These are phyloP conservation scores for Anguilla japonica DNA, from an alignment of 2,113 vertebrate genomes.

Conservation along the genomic window DNA sequence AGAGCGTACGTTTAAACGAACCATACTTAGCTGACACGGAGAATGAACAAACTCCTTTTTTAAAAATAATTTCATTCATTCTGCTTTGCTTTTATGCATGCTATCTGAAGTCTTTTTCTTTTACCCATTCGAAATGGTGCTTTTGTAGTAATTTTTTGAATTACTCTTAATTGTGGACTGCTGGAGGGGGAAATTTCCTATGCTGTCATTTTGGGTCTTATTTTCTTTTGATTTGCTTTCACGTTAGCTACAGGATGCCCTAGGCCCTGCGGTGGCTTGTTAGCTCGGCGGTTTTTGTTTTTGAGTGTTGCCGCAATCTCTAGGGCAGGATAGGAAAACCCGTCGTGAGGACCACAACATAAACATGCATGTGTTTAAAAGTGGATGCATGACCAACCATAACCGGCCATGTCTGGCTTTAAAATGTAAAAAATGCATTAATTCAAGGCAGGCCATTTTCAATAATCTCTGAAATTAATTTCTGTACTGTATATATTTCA, in stretches of 20 bases:
- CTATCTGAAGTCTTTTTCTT: constrained; percentile 49
- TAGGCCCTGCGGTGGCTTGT: constrained; percentile 67
- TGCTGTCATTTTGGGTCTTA: constrained; percentile 64
- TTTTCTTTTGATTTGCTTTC: constrained; percentile 64
- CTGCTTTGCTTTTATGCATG: background rate
- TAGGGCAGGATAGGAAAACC: background rate
- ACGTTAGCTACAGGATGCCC: constrained; percentile 48
- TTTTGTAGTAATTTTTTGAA: constrained; percentile 46
- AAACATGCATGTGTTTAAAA: background rate
- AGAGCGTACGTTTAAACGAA: background rate
- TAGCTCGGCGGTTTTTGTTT: constrained; percentile 49
- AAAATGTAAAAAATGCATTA: background rate
- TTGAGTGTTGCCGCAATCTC: constrained; percentile 24
- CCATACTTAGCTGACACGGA: background rate
- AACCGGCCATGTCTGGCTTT: background rate
- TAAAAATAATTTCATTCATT: background rate
- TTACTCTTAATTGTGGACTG: constrained; percentile 72
- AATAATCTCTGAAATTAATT: background rate
- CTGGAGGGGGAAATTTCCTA: constrained; percentile 65
- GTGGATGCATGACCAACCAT: background rate
- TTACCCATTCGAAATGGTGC: constrained; percentile 48
- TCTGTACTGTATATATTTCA: background rate
- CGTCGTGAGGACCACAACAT: background rate
- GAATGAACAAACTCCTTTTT: background rate
- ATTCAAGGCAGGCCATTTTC: background rate